Evolutionary conservation across 1,140 invertebrate genomes (phyloP).

Genomic region (Drosophila prosaltans): DNA sequence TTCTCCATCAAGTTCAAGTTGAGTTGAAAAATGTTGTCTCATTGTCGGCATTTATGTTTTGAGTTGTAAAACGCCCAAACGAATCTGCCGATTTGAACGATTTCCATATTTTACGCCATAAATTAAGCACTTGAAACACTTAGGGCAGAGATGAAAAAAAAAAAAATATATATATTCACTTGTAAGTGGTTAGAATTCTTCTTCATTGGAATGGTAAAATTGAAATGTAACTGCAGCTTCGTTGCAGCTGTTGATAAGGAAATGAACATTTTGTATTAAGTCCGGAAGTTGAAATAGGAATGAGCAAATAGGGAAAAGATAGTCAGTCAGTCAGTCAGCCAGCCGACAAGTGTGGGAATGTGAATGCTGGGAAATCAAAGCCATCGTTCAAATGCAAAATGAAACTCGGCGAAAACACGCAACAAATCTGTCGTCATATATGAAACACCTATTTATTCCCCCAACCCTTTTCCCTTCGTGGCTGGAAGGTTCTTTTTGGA

Average conservation of each 20-base stretch:
- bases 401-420: constrained; percentile 56
- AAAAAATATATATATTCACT: not conserved
- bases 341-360: constrained; percentile 55
- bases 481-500: constrained; percentile 44
- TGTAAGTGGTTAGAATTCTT: constrained; percentile 12
- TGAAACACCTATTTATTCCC: constrained; percentile 32
- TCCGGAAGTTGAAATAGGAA: constrained; percentile 10
- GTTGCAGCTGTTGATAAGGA: constrained; percentile 62
- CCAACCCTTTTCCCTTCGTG: too few species aligned
- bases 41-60: constrained; percentile 73
- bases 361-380: constrained; percentile 40
- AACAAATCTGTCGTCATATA: constrained; percentile 70
- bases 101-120: constrained; percentile 78
- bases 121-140: constrained; percentile 75
- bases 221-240: constrained; percentile 37
- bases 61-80: constrained; percentile 9
- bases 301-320: constrained; percentile 29
- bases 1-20: constrained; percentile 59
- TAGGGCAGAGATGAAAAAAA: constrained; percentile 30
- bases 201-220: constrained; percentile 14
- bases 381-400: constrained; percentile 7
- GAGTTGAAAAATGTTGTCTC: constrained; percentile 69
- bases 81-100: constrained; percentile 27
- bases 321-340: not conserved
- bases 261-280: constrained; percentile 51